Base-by-base conservation (phyloP, 2,888 invertebrate species). In the Machimus atricapillus region DNA sequence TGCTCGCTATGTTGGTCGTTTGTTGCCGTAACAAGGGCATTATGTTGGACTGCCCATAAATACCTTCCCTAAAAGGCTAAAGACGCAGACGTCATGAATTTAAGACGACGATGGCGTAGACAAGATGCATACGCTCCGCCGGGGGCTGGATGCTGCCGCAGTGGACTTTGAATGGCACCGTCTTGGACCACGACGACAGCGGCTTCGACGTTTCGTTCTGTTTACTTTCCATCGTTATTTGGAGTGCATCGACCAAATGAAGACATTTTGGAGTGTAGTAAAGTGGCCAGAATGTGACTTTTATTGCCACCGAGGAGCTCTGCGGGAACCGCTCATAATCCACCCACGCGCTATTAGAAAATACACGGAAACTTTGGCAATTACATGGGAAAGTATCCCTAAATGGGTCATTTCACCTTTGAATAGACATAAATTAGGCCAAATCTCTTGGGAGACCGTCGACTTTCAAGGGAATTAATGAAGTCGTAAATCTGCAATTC, bases 11-110 rank as follows among this genome's bases (percentile, higher is more conserved):
- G 81, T 82, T 58, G 82, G 66, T 87, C 82, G 86, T 87, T 87
- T 87, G 87, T 87, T 81, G 56, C 76, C 43, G 74, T 87, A 87
- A 87, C 87, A 87, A 86, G 87, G 81, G 85, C 87, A 87, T 87
- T 87, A 87, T 87, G 86, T 87, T 87, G 82, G 46, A 86, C 86
- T 82, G 78, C 66, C 87, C 86, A 87, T 87, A 87, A 87, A 87
- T 87, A 81, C 86, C 86, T 74, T 87, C 87, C 87, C 76, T 87
- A 87, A 82, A 87, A 86, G 87, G 87, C 81, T 87, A 87, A 87
- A 87, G 85, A 79, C 58, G 82, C 40, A 66, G 82, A 82, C 82
- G 58, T 58, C 82, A 82, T 82, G 58, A 82, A 82, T 82, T 82
- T 82, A 56, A 82, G 82, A 66, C 82, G 82, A 58, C n/a, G 82